Evolutionary conservation across 1,140 invertebrate genomes (phyloP).

Genomic region (Cydia amplana): DNA sequence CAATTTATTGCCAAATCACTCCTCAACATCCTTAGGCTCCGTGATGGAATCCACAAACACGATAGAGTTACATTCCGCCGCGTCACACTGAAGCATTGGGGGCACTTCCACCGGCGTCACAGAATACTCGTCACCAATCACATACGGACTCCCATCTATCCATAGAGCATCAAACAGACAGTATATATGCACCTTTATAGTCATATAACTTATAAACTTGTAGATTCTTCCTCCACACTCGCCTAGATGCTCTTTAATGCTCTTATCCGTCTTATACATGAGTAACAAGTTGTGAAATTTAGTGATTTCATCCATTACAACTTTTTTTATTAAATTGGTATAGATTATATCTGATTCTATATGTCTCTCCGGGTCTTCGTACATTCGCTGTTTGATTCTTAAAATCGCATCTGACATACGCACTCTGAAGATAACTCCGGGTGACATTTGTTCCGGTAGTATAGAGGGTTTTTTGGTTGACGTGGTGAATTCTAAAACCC

Average conservation of each 20-base stretch:
- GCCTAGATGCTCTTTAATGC: slow-evolving; percentile 71
- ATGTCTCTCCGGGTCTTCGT: slow-evolving; percentile 71
- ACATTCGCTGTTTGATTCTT: slow-evolving; percentile 71
- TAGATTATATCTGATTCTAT: slow-evolving; percentile 74
- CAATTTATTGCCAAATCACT: slow-evolving; percentile 44
- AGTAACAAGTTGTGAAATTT: slow-evolving; percentile 71
- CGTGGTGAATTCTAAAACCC: slow-evolving; percentile 61
- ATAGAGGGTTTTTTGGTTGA: slow-evolving; percentile 63
- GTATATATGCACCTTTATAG: slow-evolving; percentile 72
- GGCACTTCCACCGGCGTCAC: slow-evolving; percentile 70
- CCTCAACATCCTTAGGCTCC: slow-evolving; percentile 68
- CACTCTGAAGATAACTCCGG: slow-evolving; percentile 70
- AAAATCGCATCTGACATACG: slow-evolving; percentile 72
- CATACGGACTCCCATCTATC: slow-evolving; percentile 73
- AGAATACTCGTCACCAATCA: slow-evolving; percentile 73
- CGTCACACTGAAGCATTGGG: slow-evolving; percentile 69
- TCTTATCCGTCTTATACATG: slow-evolving; percentile 72
- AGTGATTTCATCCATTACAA: slow-evolving; percentile 72
- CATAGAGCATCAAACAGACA: slow-evolving; percentile 70
- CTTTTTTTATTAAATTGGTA: slow-evolving; percentile 71
- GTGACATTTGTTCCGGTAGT: slow-evolving; percentile 70
- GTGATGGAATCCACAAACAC: slow-evolving; percentile 71
- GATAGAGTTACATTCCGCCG: slow-evolving; percentile 69
- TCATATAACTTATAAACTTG: slow-evolving; percentile 75
- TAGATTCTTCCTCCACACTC: slow-evolving; percentile 72